Conservation (phyloP, 2,113 vertebrate genomes). For the Vidua macroura region DNA sequence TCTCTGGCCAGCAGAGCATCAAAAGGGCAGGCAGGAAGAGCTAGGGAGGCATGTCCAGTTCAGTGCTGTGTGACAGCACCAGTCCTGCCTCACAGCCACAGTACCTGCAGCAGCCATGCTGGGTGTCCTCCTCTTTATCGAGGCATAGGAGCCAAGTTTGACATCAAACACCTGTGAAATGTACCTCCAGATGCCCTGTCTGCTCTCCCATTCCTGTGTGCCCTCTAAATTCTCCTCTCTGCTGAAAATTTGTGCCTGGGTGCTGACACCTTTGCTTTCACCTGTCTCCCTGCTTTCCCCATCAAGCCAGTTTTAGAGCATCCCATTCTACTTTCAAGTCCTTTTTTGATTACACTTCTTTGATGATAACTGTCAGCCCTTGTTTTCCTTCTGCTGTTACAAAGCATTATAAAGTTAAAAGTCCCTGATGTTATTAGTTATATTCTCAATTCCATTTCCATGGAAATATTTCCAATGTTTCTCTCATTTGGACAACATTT, state of each 20-base stretch:
- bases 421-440: background rate
- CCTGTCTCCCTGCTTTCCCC: background rate
- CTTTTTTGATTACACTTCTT: background rate
- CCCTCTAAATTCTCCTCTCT: background rate
- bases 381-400: background rate
- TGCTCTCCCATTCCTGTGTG: background rate
- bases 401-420: background rate
- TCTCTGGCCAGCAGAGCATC: background rate
- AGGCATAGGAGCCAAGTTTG: background rate
- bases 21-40: background rate
- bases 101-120: background rate
- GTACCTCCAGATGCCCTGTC: background rate
- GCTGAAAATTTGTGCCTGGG: background rate
- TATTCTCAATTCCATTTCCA: background rate
- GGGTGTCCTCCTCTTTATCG: background rate
- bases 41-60: no score
- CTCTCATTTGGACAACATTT: background rate
- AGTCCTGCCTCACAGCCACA: background rate
- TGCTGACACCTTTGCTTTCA: background rate
- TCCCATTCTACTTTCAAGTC: background rate
- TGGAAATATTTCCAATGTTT: background rate
- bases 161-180: background rate
- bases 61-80: fast-evolving
- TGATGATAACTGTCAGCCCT: background rate
- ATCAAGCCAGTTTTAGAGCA: background rate